Evolutionary conservation across 2,888 invertebrate species (phyloP).

Genomic region (Anorthoa munda): DNA sequence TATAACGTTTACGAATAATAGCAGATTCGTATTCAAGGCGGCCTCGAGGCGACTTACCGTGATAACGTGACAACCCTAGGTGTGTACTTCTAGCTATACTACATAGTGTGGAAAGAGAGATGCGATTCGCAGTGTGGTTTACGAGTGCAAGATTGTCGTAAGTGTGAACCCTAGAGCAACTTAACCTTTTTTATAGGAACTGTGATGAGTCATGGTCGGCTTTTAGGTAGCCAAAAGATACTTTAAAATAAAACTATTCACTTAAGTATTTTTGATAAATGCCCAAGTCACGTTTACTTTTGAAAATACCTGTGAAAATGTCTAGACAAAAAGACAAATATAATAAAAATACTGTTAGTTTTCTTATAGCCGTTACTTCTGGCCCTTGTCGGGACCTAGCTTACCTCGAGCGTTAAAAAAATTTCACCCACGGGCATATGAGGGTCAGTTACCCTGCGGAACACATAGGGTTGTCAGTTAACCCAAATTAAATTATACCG

Average conservation of each 20-base stretch:
- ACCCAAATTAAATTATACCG: conserved; percentile 65
- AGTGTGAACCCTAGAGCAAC: conserved; percentile 7
- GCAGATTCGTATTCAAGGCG: conserved; percentile 49
- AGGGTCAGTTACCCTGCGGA: conserved; percentile 53
- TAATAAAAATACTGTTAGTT: conserved; percentile 36
- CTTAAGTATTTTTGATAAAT: neutral
- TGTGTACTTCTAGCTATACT: conserved; percentile 3
- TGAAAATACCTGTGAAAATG: neutral
- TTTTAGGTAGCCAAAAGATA: neutral
- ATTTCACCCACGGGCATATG: conserved; percentile 38
- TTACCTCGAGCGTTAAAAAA: conserved; percentile 53
- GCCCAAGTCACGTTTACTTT: conserved; percentile 19
- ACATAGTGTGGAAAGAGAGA: neutral
- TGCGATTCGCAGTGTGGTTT: neutral
- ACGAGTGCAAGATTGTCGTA: conserved; percentile 10
- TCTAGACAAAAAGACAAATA: conserved; percentile 23
- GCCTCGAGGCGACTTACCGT: conserved; percentile 8
- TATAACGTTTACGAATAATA: conserved; percentile 51
- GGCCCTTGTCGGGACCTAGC: conserved; percentile 17
- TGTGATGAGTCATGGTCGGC: neutral
- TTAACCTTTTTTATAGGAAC: conserved; percentile 3
- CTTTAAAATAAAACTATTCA: neutral
- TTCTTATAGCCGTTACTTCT: conserved; percentile 36
- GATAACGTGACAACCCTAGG: conserved; percentile 25
- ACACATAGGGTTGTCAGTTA: conserved; percentile 64